Percentiles rank a stretch among this genome's conserved stretches.
Evolutionary conservation across 1,140 invertebrate species (phyloP).

Genomic region (Mercenaria mercenaria): DNA sequence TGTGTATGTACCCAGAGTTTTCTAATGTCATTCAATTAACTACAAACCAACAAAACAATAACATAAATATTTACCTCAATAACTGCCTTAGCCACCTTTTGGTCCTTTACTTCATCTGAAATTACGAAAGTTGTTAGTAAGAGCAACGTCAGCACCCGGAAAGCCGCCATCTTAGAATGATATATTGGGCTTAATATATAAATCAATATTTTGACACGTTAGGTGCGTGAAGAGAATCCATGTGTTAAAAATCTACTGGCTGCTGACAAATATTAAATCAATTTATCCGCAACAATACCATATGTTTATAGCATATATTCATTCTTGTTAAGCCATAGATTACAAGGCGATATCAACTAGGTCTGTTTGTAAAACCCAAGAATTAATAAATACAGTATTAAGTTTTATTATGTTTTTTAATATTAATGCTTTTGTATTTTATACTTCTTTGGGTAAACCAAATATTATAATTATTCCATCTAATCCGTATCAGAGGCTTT

Average conservation of each 20-base stretch:
- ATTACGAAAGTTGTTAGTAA: not conserved
- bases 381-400: no score
- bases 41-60: not conserved
- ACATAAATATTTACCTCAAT: slow-evolving; percentile 10
- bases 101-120: not conserved
- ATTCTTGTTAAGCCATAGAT: no score
- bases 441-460: no score
- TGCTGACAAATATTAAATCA: no score
- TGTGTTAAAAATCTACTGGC: not conserved
- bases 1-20: not conserved
- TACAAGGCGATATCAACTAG: no score
- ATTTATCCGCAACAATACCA: no score
- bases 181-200: not conserved
- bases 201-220: not conserved
- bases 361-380: no score
- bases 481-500: no score
- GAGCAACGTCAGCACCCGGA: slow-evolving; percentile 43
- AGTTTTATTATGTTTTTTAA: no score
- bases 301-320: no score
- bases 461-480: no score
- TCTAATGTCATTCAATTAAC: not conserved
- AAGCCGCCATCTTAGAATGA: slow-evolving; percentile 1
- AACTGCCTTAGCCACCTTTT: slow-evolving; percentile 9
- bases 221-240: not conserved
- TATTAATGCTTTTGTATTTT: no score